Percentiles rank a stretch among this genome's conserved stretches.
phyloP scores from a whole-genome alignment of 1,140 invertebrate genomes.

The Propsilocerus akamusi region DNA sequence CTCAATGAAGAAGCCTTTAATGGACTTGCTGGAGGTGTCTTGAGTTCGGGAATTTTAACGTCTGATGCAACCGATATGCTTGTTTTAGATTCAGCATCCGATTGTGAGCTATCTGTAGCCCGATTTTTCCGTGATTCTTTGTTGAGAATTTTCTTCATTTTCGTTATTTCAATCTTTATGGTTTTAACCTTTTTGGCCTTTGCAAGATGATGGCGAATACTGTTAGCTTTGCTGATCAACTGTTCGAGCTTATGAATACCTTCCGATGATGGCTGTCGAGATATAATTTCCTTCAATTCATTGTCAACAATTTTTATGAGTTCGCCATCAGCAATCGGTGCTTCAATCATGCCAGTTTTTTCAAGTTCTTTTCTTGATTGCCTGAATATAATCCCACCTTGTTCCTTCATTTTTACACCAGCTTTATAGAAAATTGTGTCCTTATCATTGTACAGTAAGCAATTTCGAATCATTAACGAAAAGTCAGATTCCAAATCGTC shows the following conservation, averaged over 20 bases:
- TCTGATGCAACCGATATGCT: slow-evolving; percentile 11
- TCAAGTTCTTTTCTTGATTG: slow-evolving; percentile 56
- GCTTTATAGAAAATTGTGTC: slow-evolving; percentile 74
- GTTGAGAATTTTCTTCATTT: slow-evolving; percentile 19
- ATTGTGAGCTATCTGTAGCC: slow-evolving; percentile 18
- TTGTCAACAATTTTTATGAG: slow-evolving; percentile 29
- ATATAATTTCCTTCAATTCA: slow-evolving; percentile 26
- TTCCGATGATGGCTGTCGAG: slow-evolving; percentile 20
- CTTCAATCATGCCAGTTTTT: slow-evolving; percentile 31
- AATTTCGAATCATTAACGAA: slow-evolving; percentile 86
- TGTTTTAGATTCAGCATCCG: slow-evolving; percentile 20
- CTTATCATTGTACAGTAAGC: slow-evolving; percentile 85
- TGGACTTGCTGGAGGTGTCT: slow-evolving; percentile 9
- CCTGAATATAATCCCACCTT: slow-evolving; percentile 57
- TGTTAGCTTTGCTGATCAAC: slow-evolving; percentile 29
- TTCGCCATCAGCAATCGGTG: slow-evolving; percentile 22
- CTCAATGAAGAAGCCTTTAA: neutral
- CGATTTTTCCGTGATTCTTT: slow-evolving; percentile 10
- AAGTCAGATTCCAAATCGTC: slow-evolving; percentile 77
- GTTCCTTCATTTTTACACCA: slow-evolving; percentile 71
- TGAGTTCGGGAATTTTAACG: slow-evolving; percentile 12
- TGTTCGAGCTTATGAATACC: slow-evolving; percentile 31
- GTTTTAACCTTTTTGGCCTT: slow-evolving; percentile 30
- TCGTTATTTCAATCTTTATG: slow-evolving; percentile 28
- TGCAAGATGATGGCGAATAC: slow-evolving; percentile 29